These are phyloP conservation scores for Colletes collaris DNA, from an alignment of 2,888 invertebrate species.

Conservation along the genomic window DNA sequence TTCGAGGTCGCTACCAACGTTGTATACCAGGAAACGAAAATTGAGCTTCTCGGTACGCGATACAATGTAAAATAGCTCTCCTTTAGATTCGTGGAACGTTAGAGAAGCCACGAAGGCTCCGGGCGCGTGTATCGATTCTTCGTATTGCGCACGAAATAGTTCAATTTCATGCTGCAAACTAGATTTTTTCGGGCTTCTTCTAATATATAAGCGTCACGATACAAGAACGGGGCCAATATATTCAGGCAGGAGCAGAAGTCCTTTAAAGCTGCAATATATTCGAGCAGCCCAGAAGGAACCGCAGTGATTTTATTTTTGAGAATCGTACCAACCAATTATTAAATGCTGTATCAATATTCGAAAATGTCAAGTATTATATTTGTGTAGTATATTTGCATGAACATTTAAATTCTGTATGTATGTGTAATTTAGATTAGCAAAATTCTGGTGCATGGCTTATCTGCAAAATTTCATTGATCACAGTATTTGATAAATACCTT, in stretches of 20 bases:
- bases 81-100: slow-evolving; percentile 7
- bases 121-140: slow-evolving; percentile 20
- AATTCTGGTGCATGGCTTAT: no score
- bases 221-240: slow-evolving; percentile 2
- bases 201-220: slow-evolving; percentile 33
- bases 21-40: not conserved
- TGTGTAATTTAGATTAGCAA: no score
- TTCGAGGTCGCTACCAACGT: not conserved
- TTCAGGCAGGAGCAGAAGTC: slow-evolving; percentile 2
- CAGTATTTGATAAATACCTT: no score
- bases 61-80: not conserved
- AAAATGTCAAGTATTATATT: no score
- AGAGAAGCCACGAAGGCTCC: slow-evolving; percentile 12
- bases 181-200: slow-evolving; percentile 52
- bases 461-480: no score
- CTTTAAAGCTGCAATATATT: slow-evolving; percentile 20
- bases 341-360: no score
- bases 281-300: no score
- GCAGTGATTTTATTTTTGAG: not conserved
- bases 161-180: slow-evolving; percentile 51
- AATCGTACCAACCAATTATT: no score
- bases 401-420: no score
- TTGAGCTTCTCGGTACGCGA: not conserved
- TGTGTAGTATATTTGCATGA: no score
- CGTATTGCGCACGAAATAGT: slow-evolving; percentile 30